phyloP scores from a whole-genome alignment of 2,113 vertebrate genomes.

The Ifrita kowaldi region DNA sequence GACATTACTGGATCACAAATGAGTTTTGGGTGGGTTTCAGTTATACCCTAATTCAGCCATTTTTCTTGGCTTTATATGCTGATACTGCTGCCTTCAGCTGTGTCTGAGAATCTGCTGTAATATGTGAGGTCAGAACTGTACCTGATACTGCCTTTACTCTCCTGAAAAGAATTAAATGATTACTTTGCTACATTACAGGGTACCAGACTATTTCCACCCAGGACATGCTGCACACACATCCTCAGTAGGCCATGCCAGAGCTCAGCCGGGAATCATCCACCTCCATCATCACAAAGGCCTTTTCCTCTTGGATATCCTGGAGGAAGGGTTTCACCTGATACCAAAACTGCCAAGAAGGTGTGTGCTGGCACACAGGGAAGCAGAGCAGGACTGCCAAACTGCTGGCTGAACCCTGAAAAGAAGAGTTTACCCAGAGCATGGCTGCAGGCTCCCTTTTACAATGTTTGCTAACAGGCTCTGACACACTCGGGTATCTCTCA shows the following conservation, averaged over 20 bases:
- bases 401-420: neutral
- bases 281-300: neutral
- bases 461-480: neutral
- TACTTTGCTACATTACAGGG: neutral
- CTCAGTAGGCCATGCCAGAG: neutral
- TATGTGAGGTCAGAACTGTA: neutral
- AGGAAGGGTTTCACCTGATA: neutral
- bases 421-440: fast-evolving
- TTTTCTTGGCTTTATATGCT: neutral
- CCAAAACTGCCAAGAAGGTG: neutral
- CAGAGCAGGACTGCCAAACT: neutral
- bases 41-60: neutral
- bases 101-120: neutral
- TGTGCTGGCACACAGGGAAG: neutral
- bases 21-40: neutral
- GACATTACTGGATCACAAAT: neutral
- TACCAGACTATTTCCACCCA: neutral
- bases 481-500: neutral
- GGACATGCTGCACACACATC: neutral
- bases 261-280: neutral
- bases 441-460: neutral
- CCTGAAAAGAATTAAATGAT: fast-evolving
- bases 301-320: neutral
- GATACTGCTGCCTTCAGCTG: neutral
- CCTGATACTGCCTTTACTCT: neutral